Percentiles rank a stretch among this genome's conserved stretches.
Evolutionary conservation across 2,113 vertebrate genomes (phyloP).

Genomic region (Archocentrus centrarchus): DNA sequence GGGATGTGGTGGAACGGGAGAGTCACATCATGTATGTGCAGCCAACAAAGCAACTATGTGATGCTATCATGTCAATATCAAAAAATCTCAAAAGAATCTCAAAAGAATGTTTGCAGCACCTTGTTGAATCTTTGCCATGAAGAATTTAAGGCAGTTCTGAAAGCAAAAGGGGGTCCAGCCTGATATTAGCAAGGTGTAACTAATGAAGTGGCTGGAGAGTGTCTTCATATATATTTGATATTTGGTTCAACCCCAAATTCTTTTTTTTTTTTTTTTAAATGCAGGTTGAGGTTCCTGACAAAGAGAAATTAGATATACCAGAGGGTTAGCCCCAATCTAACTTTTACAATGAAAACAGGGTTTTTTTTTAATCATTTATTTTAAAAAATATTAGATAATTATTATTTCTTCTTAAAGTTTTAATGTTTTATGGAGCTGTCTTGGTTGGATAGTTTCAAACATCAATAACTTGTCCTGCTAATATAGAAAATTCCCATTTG

Average conservation of each 20-base stretch:
- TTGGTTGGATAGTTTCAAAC: not conserved
- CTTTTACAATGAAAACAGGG: not conserved
- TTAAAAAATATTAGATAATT: not conserved
- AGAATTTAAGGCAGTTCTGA: not conserved
- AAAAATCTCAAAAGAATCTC: not conserved
- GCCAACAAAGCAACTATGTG: not conserved
- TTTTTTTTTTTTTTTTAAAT: no score
- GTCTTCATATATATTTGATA: not conserved
- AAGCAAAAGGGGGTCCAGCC: no score
- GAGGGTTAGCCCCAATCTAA: not conserved
- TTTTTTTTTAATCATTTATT: not conserved
- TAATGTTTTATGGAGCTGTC: not conserved
- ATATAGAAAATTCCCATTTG: not conserved
- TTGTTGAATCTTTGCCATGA: not conserved
- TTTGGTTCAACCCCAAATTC: slow-evolving; percentile 1
- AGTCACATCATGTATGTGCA: not conserved
- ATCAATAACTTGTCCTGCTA: not conserved
- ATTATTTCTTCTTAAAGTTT: not conserved
- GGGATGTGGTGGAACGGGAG: not conserved
- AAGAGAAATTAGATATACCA: not conserved
- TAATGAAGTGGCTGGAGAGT: not conserved
- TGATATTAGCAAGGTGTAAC: no score
- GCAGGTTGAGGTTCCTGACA: not conserved
- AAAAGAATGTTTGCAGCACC: not conserved
- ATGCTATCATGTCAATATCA: not conserved